Base-by-base conservation (phyloP, 2,888 invertebrate species). In the Drosophila recens region DNA sequence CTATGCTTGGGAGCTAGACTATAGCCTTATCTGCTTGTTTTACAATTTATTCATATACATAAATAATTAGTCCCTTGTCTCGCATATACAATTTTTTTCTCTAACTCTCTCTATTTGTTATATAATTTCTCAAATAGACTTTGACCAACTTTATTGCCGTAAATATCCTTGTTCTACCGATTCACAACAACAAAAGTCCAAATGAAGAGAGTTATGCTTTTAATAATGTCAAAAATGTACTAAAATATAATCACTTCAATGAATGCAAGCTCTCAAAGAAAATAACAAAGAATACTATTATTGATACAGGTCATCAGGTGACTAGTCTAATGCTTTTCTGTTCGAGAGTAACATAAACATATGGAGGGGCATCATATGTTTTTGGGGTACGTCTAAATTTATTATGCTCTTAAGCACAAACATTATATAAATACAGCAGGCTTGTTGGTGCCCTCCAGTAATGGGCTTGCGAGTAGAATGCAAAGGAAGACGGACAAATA, bases 341-440 rank as follows among this genome's bases (percentile, higher is more conserved):
- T 51, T 36, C 20, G 20, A 36, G 20, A 20, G 34, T 20, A 20
- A 51, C 34, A 20, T 20, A 51, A 51, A 51, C 20, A 34, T 17
- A 49, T 49, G 33, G 6, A 3, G 17, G 34, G 17, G 34, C 49
- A 49, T 17, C 49, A 34, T 13, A 20, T 51, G 36, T 23, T 36
- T 36, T 51, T 8, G 36, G n/a, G 20, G 4, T 36, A 34, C 20
- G 4, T 0, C 51, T 23, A 34, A 36, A 36, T 51, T 36, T 51
- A 51, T 51, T 51, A 51, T 23, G 51, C 51, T 51, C 36, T 51
- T 51, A 20, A 23, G 17, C 30, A 17, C 33, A 17, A 34, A 33
- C 20, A 51, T 51, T 36, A 51, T 36, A 51, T 51, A 53, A 40
- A 42, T 53, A 53, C 3, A 40, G 23, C 51, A 36, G 36, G 8